These are phyloP conservation scores for Muraenolepis orangiensis DNA, from an alignment of 2,797 vertebrate genomes.

Conservation along the genomic window DNA sequence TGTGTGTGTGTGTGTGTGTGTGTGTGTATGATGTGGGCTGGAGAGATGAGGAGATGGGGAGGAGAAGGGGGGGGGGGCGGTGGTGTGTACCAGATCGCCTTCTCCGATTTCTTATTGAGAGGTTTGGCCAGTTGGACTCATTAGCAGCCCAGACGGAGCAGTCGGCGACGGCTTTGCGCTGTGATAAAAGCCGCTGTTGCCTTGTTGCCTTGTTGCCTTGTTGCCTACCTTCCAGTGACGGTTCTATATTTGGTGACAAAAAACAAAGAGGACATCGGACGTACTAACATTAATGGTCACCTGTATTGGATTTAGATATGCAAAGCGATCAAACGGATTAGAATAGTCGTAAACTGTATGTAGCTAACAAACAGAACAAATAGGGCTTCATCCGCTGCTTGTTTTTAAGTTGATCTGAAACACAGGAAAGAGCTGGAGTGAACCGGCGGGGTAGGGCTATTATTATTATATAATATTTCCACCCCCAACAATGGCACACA, in stretches of 20 bases:
- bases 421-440: neutral
- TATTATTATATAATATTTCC: slow-evolving; percentile 37
- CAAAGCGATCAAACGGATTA: neutral
- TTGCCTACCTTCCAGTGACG: neutral
- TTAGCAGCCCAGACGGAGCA: slow-evolving; percentile 41
- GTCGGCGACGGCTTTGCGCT: slow-evolving; percentile 13
- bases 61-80: neutral
- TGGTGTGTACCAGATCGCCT: slow-evolving; percentile 38
- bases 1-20: neutral
- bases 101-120: slow-evolving; percentile 53
- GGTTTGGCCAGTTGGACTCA: slow-evolving; percentile 46
- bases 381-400: neutral
- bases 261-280: neutral
- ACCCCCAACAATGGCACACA: slow-evolving; percentile 29
- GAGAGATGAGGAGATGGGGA: neutral
- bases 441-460: slow-evolving; percentile 6
- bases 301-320: neutral
- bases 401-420: neutral
- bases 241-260: neutral
- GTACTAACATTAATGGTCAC: neutral
- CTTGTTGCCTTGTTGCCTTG: too few species aligned
- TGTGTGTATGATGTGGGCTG: neutral
- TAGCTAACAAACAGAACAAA: neutral
- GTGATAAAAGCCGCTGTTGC: neutral
- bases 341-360: neutral